Conservation (phyloP, 1,140 invertebrate genomes). For the Bombus cullumanus region DNA sequence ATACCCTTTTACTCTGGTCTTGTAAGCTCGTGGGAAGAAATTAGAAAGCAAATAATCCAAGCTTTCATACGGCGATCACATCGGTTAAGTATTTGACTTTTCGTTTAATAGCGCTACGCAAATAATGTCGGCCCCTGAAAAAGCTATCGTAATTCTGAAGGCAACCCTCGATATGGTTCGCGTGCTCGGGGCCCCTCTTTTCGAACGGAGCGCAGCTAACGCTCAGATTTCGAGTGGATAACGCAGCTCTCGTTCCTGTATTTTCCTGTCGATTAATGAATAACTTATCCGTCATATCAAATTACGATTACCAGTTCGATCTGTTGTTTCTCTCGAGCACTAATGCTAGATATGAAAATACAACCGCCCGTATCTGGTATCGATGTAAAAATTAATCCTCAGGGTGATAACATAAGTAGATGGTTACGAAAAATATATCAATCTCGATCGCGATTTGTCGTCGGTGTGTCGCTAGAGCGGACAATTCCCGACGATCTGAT, state of each 20-base stretch:
- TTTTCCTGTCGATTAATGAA: conserved; percentile 72
- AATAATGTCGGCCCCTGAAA: conserved; percentile 43
- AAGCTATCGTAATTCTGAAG: conserved; percentile 33
- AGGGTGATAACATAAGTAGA: neutral
- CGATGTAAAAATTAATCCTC: neutral
- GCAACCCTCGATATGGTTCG: conserved; percentile 58
- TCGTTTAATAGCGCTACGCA: conserved; percentile 35
- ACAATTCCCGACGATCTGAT: conserved; percentile 59
- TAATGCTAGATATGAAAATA: too few relatives aligned
- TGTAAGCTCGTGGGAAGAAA: conserved; percentile 40
- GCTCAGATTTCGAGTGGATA: conserved; percentile 72
- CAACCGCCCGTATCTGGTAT: neutral
- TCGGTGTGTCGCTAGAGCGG: too few relatives aligned
- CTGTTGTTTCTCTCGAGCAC: neutral
- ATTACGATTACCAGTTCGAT: conserved; percentile 22
- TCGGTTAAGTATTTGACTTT: conserved; percentile 52
- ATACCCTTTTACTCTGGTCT: too few relatives aligned
- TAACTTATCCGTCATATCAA: conserved; percentile 70
- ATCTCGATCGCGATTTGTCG: conserved; percentile 27
- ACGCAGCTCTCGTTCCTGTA: conserved; percentile 60
- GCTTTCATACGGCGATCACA: conserved; percentile 23
- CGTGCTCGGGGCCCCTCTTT: conserved; percentile 68
- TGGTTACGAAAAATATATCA: neutral
- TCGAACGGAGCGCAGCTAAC: conserved; percentile 29
- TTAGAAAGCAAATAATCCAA: conserved; percentile 8